These are phyloP conservation scores for Lamellibrachia luymesi DNA, from an alignment of 1,140 invertebrate species.

Conservation along the genomic window DNA sequence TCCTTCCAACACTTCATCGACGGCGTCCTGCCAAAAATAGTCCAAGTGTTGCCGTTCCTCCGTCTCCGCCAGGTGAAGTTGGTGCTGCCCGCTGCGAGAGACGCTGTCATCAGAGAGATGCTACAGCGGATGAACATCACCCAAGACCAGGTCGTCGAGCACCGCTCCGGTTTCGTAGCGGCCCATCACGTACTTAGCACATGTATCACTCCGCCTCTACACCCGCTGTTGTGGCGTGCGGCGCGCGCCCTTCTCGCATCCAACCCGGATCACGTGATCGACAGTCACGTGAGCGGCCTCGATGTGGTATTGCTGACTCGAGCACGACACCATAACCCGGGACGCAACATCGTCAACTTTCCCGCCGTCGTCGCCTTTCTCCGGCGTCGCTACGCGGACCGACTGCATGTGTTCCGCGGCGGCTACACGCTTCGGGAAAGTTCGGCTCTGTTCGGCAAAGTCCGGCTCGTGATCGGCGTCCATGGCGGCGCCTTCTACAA, in stretches of 20 bases:
- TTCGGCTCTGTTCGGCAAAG: conserved; percentile 10
- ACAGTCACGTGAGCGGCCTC: not conserved
- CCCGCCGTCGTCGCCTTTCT: not conserved
- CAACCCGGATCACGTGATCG: not conserved
- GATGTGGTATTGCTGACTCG: conserved; percentile 19
- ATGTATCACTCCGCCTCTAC: conserved; percentile 17
- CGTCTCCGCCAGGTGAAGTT: not conserved
- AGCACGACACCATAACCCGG: not conserved
- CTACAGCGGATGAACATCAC: conserved; percentile 17
- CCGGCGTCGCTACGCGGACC: not conserved
- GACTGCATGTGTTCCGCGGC: conserved; percentile 15
- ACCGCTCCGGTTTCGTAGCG: not conserved
- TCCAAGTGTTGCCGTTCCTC: not conserved
- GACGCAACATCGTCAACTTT: not conserved
- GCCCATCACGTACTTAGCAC: not conserved
- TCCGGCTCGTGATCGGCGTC: conserved; percentile 12
- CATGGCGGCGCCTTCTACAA: conserved; percentile 25
- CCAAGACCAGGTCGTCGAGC: not conserved
- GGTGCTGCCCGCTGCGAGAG: not conserved
- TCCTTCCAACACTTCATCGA: conserved; percentile 25
- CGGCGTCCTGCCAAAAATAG: conserved; percentile 20
- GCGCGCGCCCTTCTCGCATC: not conserved
- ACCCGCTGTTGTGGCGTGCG: conserved; percentile 9
- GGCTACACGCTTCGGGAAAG: not conserved
- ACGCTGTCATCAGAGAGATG: conserved; percentile 3